phyloP scores from a whole-genome alignment of 35 echinoderm and acorn worm genomes.

The Strongylocentrotus purpuratus region DNA sequence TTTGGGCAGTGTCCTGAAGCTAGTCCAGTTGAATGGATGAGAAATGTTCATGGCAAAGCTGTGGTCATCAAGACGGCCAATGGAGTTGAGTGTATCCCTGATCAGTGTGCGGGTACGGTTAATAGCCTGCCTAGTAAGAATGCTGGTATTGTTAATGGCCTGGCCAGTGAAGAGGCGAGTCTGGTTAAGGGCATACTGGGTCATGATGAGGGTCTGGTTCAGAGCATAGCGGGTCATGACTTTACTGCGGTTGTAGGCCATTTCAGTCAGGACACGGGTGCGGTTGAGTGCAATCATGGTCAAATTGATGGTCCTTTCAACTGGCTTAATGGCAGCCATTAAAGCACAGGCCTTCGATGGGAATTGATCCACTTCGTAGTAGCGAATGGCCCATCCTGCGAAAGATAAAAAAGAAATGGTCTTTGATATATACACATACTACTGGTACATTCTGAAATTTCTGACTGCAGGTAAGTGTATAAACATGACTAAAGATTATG shows the following conservation, averaged over 20 bases:
- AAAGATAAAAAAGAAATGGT: too few species aligned
- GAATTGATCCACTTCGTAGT: conserved; percentile 73
- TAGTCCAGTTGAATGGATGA: conserved; percentile 93
- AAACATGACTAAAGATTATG: too few species aligned
- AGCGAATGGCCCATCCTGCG: conserved; percentile 73
- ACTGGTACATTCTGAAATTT: too few species aligned
- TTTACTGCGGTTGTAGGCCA: conserved; percentile 37
- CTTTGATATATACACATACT: too few species aligned
- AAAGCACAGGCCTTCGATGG: conserved; percentile 43
- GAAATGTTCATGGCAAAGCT: conserved; percentile 90
- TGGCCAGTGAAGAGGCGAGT: background rate
- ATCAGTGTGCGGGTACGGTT: conserved; percentile 49
- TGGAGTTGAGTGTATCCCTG: conserved; percentile 55
- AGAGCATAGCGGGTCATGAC: conserved; percentile 14
- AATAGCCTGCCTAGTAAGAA: conserved; percentile 37
- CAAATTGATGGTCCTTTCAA: background rate
- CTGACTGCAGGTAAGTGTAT: too few species aligned
- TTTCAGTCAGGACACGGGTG: conserved; percentile 22
- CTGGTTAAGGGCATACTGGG: conserved; percentile 34
- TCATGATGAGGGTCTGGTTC: conserved; percentile 27
- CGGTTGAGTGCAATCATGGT: conserved; percentile 20
- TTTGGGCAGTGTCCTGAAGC: conserved; percentile 75
- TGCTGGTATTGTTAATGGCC: conserved; percentile 30
- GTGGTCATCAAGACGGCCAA: conserved; percentile 67
- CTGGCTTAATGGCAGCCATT: background rate